Percentiles rank a stretch among this genome's conserved stretches.
Evolutionary conservation across 1,140 invertebrate genomes (phyloP).

Genomic region (Bombus breviceps): DNA sequence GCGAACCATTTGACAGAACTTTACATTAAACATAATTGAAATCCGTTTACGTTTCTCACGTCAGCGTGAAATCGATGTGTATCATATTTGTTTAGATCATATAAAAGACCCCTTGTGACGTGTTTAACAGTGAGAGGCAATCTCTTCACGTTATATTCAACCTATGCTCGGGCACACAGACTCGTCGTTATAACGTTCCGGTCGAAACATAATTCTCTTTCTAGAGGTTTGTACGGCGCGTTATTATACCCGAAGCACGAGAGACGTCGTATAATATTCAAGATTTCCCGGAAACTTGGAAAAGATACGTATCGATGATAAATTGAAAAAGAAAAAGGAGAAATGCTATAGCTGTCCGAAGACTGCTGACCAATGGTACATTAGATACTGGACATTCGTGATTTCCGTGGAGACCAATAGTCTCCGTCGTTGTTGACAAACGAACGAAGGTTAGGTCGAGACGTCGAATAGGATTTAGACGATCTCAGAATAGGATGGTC

Average conservation of each 20-base stretch:
- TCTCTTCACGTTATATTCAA: no score
- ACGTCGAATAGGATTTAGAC: constrained; percentile 70
- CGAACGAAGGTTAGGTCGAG: constrained; percentile 59
- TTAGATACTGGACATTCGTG: constrained; percentile 64
- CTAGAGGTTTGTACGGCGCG: background rate
- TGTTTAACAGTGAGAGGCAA: background rate
- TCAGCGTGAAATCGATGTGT: background rate
- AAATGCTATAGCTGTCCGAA: background rate
- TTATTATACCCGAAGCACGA: constrained; percentile 2
- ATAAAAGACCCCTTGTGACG: no score
- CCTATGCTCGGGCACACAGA: background rate
- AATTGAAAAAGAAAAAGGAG: constrained; percentile 21
- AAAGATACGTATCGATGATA: constrained; percentile 32
- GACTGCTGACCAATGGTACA: constrained; percentile 40
- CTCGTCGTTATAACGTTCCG: background rate
- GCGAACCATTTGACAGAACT: no score
- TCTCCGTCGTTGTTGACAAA: constrained; percentile 66
- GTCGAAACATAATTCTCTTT: background rate
- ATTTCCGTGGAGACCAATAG: constrained; percentile 63
- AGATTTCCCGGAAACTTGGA: background rate
- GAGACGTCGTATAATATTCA: background rate
- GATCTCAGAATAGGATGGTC: constrained; percentile 61
- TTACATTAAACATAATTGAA: no score
- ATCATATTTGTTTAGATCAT: background rate
- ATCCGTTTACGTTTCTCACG: no score